Evolutionary conservation across 2,888 invertebrate species (phyloP).

Genomic region (Caenorhabditis angaria): DNA sequence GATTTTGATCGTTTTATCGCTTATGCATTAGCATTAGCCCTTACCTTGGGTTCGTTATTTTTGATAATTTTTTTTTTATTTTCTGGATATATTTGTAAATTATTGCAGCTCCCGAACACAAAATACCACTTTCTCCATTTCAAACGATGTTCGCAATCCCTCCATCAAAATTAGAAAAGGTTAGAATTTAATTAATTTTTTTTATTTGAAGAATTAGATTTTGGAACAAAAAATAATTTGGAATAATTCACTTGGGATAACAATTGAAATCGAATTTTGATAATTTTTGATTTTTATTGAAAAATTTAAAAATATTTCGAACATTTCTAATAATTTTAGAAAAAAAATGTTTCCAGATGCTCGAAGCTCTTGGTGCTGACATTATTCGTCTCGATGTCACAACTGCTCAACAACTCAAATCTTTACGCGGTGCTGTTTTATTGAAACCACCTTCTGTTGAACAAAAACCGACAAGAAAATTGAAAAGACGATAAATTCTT

Average conservation of each 20-base stretch:
- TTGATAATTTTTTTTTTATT: not conserved
- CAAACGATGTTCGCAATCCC: constrained; percentile 21
- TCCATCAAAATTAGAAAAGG: constrained; percentile 36
- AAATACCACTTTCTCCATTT: constrained; percentile 36
- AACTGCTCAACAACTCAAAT: constrained; percentile 30
- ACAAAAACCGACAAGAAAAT: constrained; percentile 14
- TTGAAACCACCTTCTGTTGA: constrained; percentile 40
- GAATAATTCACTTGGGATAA: too few relatives aligned
- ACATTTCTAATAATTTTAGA: too few relatives aligned
- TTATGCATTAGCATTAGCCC: constrained; percentile 43
- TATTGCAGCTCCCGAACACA: constrained; percentile 33
- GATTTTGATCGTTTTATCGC: constrained; percentile 51
- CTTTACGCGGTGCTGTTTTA: constrained; percentile 42
- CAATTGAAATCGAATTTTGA: too few relatives aligned
- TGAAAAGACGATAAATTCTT: constrained; percentile 24
- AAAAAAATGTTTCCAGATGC: constrained; percentile 34
- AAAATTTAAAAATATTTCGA: too few relatives aligned
- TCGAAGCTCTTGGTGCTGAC: constrained; percentile 47
- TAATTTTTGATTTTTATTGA: too few relatives aligned
- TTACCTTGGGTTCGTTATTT: constrained; percentile 28
- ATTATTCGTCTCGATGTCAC: constrained; percentile 29
- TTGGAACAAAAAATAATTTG: too few relatives aligned
- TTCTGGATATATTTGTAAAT: not conserved
- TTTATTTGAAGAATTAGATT: too few relatives aligned
- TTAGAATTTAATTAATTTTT: too few relatives aligned